Conservation (phyloP, 2,113 vertebrate species). For the Argyrosomus japonicus region DNA sequence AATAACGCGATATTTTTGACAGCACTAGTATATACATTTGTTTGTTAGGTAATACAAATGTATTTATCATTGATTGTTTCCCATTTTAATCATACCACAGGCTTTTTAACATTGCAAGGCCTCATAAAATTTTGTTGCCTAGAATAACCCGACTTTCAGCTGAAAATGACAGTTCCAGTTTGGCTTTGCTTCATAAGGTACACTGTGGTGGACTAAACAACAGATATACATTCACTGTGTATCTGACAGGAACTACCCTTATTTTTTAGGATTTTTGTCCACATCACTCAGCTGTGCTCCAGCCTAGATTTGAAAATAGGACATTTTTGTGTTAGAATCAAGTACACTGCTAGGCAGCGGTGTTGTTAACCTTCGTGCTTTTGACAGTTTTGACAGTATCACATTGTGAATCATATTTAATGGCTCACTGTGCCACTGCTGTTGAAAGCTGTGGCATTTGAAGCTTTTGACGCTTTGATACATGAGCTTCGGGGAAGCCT, state of each 20-base stretch:
- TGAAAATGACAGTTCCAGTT: too few relatives aligned
- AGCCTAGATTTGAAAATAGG: background rate
- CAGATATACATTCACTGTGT: background rate
- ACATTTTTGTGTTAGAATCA: constrained; percentile 6
- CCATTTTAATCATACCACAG: background rate
- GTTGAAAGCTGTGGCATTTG: constrained; percentile 33
- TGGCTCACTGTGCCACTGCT: constrained; percentile 1
- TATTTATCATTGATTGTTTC: background rate
- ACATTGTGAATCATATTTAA: constrained; percentile 37
- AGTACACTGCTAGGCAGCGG: background rate
- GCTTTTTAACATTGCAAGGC: background rate
- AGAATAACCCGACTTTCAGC: background rate
- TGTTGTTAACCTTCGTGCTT: constrained; percentile 14
- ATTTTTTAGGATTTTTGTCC: background rate
- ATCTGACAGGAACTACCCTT: background rate
- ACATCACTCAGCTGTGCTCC: background rate
- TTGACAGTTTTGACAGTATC: constrained; percentile 25
- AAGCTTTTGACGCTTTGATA: constrained; percentile 43
- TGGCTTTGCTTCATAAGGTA: background rate
- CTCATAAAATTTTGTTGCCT: background rate
- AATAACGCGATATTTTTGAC: too few relatives aligned
- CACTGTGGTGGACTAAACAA: too few relatives aligned
- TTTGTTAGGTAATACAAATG: background rate
- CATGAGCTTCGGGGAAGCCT: constrained; percentile 33
- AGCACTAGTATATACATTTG: background rate